Evolutionary conservation across 2,113 vertebrate species (phyloP).

Genomic region (Trogon melanurus): DNA sequence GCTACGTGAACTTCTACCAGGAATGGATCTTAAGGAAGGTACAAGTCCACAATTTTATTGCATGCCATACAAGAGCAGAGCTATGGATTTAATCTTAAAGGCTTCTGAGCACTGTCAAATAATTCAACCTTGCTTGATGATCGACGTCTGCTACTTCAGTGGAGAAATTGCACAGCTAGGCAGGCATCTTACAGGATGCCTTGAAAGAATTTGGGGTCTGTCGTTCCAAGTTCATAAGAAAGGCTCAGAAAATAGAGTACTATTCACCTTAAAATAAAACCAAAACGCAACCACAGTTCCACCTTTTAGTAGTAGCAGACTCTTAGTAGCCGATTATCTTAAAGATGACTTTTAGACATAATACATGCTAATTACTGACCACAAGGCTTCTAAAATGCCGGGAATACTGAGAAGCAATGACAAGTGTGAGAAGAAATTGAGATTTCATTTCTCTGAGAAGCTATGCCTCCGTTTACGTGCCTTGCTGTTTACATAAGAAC

Average conservation of each 20-base stretch:
- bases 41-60: not conserved
- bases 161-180: not conserved
- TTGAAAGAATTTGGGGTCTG: not conserved
- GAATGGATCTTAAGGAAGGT: not conserved
- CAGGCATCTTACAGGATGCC: not conserved
- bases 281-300: not conserved
- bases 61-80: not conserved
- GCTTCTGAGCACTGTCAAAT: not conserved
- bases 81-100: not conserved
- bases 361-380: not conserved
- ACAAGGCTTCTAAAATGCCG: not conserved
- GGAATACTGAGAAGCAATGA: rapidly evolving
- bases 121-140: not conserved
- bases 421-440: not conserved
- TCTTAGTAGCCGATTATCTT: not conserved
- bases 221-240: not conserved
- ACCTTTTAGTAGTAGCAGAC: not conserved
- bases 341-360: not conserved
- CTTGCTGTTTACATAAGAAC: not conserved
- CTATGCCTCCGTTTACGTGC: not conserved
- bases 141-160: not conserved
- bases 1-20: not conserved
- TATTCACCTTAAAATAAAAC: not conserved
- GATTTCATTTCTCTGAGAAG: not conserved
- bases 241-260: not conserved